These are phyloP conservation scores for Dioctria linearis DNA, from an alignment of 2,888 invertebrate genomes.

Conservation along the genomic window DNA sequence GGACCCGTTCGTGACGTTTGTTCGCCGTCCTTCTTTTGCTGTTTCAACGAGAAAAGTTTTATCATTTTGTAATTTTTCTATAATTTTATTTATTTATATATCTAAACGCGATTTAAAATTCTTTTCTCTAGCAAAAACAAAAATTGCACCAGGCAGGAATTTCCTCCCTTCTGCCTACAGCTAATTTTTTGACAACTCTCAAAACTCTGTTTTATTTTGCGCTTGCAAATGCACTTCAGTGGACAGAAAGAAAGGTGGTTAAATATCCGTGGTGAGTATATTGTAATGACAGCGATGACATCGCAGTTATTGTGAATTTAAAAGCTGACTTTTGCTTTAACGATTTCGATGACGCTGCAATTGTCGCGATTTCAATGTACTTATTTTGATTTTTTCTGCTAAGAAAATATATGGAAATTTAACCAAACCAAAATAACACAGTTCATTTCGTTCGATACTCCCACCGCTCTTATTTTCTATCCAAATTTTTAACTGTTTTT, in stretches of 20 bases:
- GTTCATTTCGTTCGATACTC: too few species aligned
- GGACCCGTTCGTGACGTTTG: slow-evolving; percentile 81
- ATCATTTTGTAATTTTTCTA: slow-evolving; percentile 78
- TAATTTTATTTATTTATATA: slow-evolving; percentile 17
- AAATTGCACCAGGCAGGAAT: slow-evolving; percentile 41
- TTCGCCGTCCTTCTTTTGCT: slow-evolving; percentile 98
- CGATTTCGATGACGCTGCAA: too few species aligned
- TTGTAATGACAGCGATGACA: too few species aligned
- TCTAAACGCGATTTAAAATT: slow-evolving; percentile 18
- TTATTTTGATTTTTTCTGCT: too few species aligned
- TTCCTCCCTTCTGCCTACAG: slow-evolving; percentile 46
- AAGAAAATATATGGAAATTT: too few species aligned
- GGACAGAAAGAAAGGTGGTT: not conserved
- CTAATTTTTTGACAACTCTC: slow-evolving; percentile 37
- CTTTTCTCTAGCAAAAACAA: slow-evolving; percentile 26
- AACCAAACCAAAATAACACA: too few species aligned
- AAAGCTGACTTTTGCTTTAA: too few species aligned
- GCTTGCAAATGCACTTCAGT: not conserved
- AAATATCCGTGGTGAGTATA: too few species aligned
- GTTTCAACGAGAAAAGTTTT: slow-evolving; percentile 97
- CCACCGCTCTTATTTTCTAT: too few species aligned
- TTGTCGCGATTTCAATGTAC: too few species aligned
- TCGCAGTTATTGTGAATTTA: too few species aligned
- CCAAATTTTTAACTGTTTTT: too few species aligned
- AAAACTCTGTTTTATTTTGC: slow-evolving; percentile 22